These are phyloP conservation scores for Echiichthys vipera DNA, from an alignment of 2,797 vertebrate species.

Conservation along the genomic window DNA sequence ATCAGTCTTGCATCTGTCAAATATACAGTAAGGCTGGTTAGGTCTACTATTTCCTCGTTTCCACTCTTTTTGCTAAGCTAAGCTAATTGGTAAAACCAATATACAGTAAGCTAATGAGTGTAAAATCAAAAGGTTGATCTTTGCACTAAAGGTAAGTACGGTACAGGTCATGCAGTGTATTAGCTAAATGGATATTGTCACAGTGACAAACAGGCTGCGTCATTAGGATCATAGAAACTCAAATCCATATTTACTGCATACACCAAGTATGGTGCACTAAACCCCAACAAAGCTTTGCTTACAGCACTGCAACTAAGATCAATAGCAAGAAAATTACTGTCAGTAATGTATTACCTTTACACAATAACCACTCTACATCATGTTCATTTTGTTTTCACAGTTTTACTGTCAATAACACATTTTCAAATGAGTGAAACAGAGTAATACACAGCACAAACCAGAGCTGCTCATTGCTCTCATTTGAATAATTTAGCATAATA, in stretches of 20 bases:
- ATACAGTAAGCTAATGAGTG: too few species aligned
- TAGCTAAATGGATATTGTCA: conserved; percentile 21
- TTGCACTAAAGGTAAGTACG: conserved; percentile 1
- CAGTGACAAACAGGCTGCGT: conserved; percentile 7
- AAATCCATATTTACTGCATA: conserved; percentile 57
- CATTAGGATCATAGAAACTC: conserved; percentile 21
- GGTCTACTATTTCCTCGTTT: too few species aligned
- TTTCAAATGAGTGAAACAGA: conserved; percentile 25
- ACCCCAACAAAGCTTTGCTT: conserved; percentile 34
- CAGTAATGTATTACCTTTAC: conserved; percentile 18
- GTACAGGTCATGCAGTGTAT: conserved; percentile 1
- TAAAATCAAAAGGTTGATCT: background rate
- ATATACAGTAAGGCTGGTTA: too few species aligned
- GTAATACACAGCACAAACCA: conserved; percentile 10
- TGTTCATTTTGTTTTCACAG: conserved; percentile 19
- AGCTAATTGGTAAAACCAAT: too few species aligned
- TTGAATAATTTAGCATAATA: conserved; percentile 74
- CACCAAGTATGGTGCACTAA: conserved; percentile 6
- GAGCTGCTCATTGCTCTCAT: conserved; percentile 56
- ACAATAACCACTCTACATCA: conserved; percentile 24
- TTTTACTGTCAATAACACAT: conserved; percentile 30
- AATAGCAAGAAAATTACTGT: conserved; percentile 25
- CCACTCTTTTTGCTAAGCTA: background rate
- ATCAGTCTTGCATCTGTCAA: too few species aligned
- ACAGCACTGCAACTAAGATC: conserved; percentile 56